Percentiles rank a stretch among this genome's conserved stretches.
Evolutionary conservation across 92 coral and sea anemone genomes (phyloP).

Genomic region (Scolanthus callimorphus): DNA sequence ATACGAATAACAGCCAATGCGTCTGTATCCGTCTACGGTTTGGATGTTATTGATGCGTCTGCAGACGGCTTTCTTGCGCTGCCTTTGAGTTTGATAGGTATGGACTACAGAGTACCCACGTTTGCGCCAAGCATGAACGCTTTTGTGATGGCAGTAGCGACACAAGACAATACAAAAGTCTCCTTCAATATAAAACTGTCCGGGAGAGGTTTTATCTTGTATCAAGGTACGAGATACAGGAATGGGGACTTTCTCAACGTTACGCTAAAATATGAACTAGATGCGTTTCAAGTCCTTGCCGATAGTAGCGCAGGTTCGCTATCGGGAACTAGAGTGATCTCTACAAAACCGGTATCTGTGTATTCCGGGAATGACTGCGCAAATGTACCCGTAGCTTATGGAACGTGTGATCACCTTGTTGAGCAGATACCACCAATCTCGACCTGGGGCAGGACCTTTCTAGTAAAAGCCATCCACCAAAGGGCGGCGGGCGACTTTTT

Average conservation of each 20-base stretch:
- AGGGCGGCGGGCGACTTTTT: constrained; percentile 51
- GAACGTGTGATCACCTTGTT: constrained; percentile 71
- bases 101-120: constrained; percentile 68
- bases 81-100: constrained; percentile 54
- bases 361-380: constrained; percentile 93
- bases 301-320: constrained; percentile 35
- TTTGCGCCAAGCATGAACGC: constrained; percentile 37
- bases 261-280: constrained; percentile 27
- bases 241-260: constrained; percentile 52
- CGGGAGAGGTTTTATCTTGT: constrained; percentile 5
- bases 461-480: constrained; percentile 56
- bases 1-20: constrained; percentile 59
- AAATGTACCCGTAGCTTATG: constrained; percentile 27
- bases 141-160: constrained; percentile 68
- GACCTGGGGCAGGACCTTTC: constrained; percentile 67
- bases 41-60: constrained; percentile 19
- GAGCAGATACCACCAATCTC: constrained; percentile 84
- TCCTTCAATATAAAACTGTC: constrained; percentile 33
- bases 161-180: constrained; percentile 45
- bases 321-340: constrained; percentile 64
- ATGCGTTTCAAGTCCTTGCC: constrained; percentile 66
- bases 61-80: constrained; percentile 83
- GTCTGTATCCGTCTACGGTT: constrained; percentile 66
- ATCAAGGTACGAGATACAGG: constrained; percentile 1
- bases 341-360: constrained; percentile 71